Percentiles rank a stretch among this genome's conserved stretches.
These are phyloP conservation scores for Ernsta delagoae DNA, from an alignment of 2,888 invertebrate genomes.

Conservation along the genomic window DNA sequence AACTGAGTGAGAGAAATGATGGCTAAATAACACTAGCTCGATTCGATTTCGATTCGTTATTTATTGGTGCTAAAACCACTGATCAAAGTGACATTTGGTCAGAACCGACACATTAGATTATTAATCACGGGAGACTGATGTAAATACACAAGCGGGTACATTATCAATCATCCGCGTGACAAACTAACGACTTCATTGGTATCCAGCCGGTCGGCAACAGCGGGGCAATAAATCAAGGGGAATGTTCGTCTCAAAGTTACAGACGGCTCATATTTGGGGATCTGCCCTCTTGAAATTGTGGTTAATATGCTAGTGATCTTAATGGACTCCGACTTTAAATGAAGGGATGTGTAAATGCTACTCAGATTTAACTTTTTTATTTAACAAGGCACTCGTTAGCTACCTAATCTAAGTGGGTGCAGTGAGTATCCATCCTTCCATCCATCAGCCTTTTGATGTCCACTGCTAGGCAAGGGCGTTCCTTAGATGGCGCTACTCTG, in stretches of 20 bases:
- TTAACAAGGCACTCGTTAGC: too few relatives aligned
- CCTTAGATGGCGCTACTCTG: too few relatives aligned
- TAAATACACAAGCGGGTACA: conserved; percentile 21
- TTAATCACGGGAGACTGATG: conserved; percentile 18
- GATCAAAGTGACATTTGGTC: neutral
- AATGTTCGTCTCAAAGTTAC: neutral
- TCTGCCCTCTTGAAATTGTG: neutral
- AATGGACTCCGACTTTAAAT: neutral
- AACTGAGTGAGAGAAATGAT: too few relatives aligned
- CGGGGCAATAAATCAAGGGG: conserved; percentile 30
- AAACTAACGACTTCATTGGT: conserved; percentile 35
- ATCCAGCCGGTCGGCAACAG: conserved; percentile 31
- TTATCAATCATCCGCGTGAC: conserved; percentile 33
- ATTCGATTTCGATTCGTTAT: too few relatives aligned
- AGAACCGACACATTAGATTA: conserved; percentile 1
- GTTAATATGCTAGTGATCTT: neutral
- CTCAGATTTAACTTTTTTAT: too few relatives aligned
- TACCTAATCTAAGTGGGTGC: too few relatives aligned
- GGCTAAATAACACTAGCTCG: too few relatives aligned
- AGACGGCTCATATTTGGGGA: neutral
- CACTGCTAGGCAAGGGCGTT: too few relatives aligned
- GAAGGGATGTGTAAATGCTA: neutral
- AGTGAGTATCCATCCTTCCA: too few relatives aligned
- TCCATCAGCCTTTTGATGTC: too few relatives aligned
- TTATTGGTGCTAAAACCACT: too few relatives aligned